These are phyloP conservation scores for Arctia plantaginis DNA, from an alignment of 2,888 invertebrate species.

Conservation along the genomic window DNA sequence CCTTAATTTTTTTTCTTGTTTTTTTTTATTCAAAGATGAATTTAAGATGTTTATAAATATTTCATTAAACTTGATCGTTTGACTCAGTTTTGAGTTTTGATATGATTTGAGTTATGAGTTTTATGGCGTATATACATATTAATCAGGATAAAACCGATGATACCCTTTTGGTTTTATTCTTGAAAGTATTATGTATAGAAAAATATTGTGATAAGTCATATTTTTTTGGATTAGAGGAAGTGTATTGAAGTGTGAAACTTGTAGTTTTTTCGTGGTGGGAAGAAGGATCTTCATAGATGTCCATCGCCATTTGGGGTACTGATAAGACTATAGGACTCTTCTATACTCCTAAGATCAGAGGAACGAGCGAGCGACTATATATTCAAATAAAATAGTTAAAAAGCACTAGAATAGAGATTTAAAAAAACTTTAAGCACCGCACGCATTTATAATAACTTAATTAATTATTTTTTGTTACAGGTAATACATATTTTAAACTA, in stretches of 20 bases:
- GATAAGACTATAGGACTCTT: not conserved
- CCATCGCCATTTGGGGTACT: not conserved
- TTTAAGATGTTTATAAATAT: constrained; percentile 52
- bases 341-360: not conserved
- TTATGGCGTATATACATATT: not conserved
- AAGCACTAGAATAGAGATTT: not conserved
- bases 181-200: not conserved
- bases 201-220: not conserved
- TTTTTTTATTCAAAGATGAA: constrained; percentile 47
- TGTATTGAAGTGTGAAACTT: not conserved
- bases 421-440: not conserved
- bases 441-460: not conserved
- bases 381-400: not conserved
- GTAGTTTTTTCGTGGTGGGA: not conserved
- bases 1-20: constrained; percentile 23
- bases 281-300: not conserved
- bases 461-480: not conserved
- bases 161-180: not conserved
- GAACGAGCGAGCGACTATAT: not conserved
- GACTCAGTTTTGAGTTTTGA: constrained; percentile 23
- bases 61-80: constrained; percentile 40
- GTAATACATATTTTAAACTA: not conserved
- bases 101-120: constrained; percentile 23
- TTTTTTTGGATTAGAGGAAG: not conserved
- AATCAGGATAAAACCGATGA: too few species aligned